Percentiles rank a stretch among this genome's conserved stretches.
phyloP scores from a whole-genome alignment of 2,888 invertebrate species.

The Dendrolimus pini region DNA sequence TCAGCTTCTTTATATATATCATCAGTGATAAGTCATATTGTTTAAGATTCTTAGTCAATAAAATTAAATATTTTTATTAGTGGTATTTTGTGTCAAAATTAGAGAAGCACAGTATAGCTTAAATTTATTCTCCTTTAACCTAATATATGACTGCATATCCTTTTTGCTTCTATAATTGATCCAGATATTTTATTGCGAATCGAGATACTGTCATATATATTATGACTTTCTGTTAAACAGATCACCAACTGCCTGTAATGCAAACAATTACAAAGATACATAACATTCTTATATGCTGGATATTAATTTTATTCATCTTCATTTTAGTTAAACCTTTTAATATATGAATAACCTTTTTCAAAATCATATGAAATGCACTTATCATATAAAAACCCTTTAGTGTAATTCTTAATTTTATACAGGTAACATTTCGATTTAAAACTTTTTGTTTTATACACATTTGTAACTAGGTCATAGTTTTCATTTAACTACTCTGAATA shows the following conservation, averaged over 20 bases:
- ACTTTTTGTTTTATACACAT: neutral
- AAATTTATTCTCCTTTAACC: neutral
- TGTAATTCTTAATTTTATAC: neutral
- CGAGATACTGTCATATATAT: conserved; percentile 42
- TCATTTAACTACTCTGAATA: no score
- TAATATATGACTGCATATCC: conserved; percentile 14
- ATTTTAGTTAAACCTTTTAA: no score
- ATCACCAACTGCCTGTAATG: conserved; percentile 75
- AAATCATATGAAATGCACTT: no score
- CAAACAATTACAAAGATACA: conserved; percentile 52
- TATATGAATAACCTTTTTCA: no score
- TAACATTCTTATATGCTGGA: neutral
- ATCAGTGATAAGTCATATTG: neutral
- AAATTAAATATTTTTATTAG: neutral
- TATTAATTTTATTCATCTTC: neutral
- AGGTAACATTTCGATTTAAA: neutral
- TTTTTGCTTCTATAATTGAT: conserved; percentile 44
- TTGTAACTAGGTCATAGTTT: neutral
- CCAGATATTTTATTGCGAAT: conserved; percentile 50
- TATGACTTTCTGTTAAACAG: conserved; percentile 59
- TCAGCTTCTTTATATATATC: neutral
- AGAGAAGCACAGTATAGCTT: neutral
- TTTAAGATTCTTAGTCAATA: conserved; percentile 2
- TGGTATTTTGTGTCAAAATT: neutral
- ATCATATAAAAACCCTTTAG: no score